A percentile compares a stretch with the other conserved stretches of the same genome.
Evolutionary conservation across 2,113 vertebrate genomes (phyloP).

Genomic region (Microcebus ravelobensis): DNA sequence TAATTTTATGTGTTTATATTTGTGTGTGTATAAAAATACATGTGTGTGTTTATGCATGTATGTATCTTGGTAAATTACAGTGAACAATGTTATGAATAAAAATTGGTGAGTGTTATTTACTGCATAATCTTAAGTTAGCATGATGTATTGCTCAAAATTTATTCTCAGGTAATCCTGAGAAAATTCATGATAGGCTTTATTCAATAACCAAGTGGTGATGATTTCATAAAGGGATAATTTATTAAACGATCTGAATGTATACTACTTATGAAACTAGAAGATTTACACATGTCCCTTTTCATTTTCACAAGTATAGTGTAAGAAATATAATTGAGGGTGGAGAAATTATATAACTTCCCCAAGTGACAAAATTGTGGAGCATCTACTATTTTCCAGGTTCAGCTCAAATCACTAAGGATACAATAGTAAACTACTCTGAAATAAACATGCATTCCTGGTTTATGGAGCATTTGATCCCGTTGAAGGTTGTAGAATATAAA

Average conservation of each 20-base stretch:
- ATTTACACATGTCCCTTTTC: not conserved
- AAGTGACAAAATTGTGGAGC: not conserved
- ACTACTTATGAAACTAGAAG: not conserved
- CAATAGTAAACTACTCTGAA: not conserved
- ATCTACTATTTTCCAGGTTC: not conserved
- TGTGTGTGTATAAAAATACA: not conserved
- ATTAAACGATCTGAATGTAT: not conserved
- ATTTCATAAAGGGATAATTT: not conserved
- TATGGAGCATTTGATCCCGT: not conserved
- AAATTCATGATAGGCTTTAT: not conserved
- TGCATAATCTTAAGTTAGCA: not conserved
- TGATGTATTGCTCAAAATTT: not conserved
- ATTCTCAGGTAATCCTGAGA: not conserved
- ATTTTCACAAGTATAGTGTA: not conserved
- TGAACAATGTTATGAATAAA: not conserved
- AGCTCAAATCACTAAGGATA: not conserved
- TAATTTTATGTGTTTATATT: not conserved
- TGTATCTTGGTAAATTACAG: not conserved
- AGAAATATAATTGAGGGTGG: not conserved
- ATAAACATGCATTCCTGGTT: not conserved
- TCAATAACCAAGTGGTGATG: not conserved
- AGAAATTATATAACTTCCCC: not conserved
- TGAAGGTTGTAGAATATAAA: not conserved
- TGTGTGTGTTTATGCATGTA: not conserved
- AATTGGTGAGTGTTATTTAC: not conserved